phyloP scores from a whole-genome alignment of 1,140 invertebrate genomes.

The Drosophila burlai region DNA sequence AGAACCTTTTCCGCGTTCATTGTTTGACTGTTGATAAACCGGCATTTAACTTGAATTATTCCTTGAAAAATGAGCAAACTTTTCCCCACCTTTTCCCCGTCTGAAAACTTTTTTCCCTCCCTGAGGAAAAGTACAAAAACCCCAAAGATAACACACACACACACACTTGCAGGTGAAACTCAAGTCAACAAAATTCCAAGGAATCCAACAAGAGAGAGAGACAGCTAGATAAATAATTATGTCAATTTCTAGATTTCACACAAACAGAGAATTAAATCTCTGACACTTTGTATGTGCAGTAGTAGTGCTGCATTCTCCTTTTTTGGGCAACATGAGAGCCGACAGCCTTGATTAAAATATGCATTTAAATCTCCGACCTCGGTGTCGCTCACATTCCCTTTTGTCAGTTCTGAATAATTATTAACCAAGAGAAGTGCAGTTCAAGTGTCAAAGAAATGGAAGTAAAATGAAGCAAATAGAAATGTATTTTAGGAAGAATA shows the following conservation, averaged over 20 bases:
- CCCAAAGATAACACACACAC: background rate
- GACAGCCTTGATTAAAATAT: slow-evolving; percentile 2
- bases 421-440: background rate
- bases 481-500: background rate
- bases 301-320: background rate
- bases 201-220: background rate
- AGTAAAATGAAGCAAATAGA: background rate
- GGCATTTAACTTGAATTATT: slow-evolving; percentile 70
- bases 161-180: background rate
- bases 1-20: slow-evolving; percentile 9
- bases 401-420: slow-evolving; percentile 12
- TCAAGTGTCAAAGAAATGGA: background rate
- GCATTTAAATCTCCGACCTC: background rate
- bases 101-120: background rate
- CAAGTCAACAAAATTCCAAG: background rate
- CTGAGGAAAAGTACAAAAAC: background rate
- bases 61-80: slow-evolving; percentile 37
- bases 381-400: slow-evolving; percentile 4
- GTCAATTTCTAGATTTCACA: slow-evolving; percentile 16
- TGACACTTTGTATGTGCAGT: background rate
- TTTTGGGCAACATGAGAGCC: background rate
- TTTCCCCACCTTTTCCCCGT: background rate
- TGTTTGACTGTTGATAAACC: slow-evolving; percentile 68
- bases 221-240: slow-evolving; percentile 30
- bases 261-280: slow-evolving; percentile 14